These are phyloP conservation scores for Minunthozetes semirufus DNA, from an alignment of 2,888 invertebrate species.

Conservation along the genomic window DNA sequence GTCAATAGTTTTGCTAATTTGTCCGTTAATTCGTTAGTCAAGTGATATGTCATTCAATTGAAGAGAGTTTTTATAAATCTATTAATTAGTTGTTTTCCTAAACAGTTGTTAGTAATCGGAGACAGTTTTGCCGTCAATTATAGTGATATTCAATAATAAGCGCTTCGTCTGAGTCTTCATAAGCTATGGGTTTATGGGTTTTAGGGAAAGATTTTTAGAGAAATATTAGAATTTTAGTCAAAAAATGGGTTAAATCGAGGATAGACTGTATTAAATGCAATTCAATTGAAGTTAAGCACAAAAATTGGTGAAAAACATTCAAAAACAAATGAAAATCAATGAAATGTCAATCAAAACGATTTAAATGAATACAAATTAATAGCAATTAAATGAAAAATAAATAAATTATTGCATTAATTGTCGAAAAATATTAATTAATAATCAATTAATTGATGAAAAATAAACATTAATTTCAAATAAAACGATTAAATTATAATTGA, in stretches of 20 bases:
- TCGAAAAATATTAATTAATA: too few relatives aligned
- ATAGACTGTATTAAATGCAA: neutral
- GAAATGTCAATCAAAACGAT: neutral
- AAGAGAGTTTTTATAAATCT: neutral
- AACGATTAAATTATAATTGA: too few relatives aligned
- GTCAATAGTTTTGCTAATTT: neutral
- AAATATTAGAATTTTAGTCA: neutral
- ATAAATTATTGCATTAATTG: neutral
- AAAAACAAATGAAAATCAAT: neutral
- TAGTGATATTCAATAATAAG: constrained; percentile 16
- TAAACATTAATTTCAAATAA: too few relatives aligned
- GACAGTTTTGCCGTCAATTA: neutral
- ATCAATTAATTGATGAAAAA: too few relatives aligned
- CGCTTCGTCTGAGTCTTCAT: constrained; percentile 20
- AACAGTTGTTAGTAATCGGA: neutral
- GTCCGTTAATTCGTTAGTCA: neutral
- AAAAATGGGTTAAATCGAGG: neutral
- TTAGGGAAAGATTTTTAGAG: neutral
- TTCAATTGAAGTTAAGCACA: too few relatives aligned
- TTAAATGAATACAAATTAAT: neutral
- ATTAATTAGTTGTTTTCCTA: neutral
- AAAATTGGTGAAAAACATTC: neutral
- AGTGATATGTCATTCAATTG: neutral
- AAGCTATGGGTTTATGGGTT: neutral
- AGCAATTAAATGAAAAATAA: neutral